A percentile compares a stretch with the other conserved stretches of the same genome.
Conservation (phyloP, 2,113 vertebrate genomes). For the Peromyscus leucopus region DNA sequence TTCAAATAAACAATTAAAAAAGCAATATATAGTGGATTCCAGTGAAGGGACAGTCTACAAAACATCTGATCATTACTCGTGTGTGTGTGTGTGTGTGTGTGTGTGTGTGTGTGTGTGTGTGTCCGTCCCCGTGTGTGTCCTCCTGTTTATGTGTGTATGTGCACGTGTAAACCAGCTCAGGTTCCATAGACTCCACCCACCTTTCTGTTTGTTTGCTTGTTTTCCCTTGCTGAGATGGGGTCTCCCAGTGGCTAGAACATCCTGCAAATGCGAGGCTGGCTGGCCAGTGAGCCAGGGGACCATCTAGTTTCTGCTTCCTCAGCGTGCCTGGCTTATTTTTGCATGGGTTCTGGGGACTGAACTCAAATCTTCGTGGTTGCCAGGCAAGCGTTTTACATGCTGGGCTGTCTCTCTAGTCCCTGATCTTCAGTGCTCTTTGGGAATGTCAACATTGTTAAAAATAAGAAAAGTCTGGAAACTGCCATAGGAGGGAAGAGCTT, state of each 20-base stretch:
- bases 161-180: too few relatives aligned
- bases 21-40: neutral
- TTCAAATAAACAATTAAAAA: neutral
- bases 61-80: neutral
- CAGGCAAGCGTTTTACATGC: neutral
- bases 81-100: neutral
- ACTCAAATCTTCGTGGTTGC: neutral
- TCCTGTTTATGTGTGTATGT: too few relatives aligned
- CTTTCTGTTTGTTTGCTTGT: neutral
- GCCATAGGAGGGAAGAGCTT: neutral
- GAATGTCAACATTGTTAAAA: slow-evolving; percentile 13
- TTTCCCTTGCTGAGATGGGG: neutral
- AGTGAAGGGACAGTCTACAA: neutral
- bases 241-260: neutral
- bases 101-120: neutral
- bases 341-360: neutral
- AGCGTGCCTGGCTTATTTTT: neutral
- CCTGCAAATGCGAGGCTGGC: neutral
- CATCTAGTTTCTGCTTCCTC: too few relatives aligned
- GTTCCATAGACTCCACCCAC: neutral
- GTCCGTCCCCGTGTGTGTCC: neutral
- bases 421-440: neutral
- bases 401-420: neutral
- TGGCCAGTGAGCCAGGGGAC: neutral
- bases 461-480: slow-evolving; percentile 7